Conservation (phyloP, 2,797 vertebrate species). For the Perodicticus potto region DNA sequence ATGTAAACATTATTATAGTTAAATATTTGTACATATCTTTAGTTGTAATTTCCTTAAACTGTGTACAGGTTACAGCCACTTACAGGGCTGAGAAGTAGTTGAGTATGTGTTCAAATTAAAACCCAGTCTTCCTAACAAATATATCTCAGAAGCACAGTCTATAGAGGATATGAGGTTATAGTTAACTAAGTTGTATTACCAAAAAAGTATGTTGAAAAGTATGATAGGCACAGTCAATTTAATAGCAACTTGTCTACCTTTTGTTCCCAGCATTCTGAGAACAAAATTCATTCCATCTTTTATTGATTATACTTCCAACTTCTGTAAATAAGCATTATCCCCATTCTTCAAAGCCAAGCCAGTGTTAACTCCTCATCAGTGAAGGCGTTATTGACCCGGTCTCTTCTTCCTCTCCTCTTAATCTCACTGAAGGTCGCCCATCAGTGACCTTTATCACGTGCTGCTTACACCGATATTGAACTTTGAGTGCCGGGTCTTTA, state of each 20-base stretch:
- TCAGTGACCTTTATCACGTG: not conserved
- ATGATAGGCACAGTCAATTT: not conserved
- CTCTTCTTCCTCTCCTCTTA: not conserved
- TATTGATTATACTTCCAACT: not conserved
- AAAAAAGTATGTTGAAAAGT: not conserved
- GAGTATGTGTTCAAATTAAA: not conserved
- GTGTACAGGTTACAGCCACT: not conserved
- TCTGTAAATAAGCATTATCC: not conserved
- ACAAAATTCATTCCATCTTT: not conserved
- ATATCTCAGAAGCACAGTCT: not conserved
- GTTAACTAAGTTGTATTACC: not conserved
- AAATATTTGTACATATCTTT: conserved; percentile 15
- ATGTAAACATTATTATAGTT: conserved; percentile 12
- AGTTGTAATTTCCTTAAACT: conserved; percentile 28
- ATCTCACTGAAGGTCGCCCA: not conserved
- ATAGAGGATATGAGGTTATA: not conserved
- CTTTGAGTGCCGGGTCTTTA: not conserved
- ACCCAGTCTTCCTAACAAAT: not conserved
- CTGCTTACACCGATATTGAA: not conserved
- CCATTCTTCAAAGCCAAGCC: not conserved
- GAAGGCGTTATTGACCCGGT: not conserved
- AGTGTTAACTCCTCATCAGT: not conserved
- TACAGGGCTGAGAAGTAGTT: not conserved
- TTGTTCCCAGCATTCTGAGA: not conserved
- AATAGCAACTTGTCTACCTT: not conserved